These are phyloP conservation scores for Caenorhabditis virilis DNA, from an alignment of 2,888 invertebrate genomes.

Conservation along the genomic window DNA sequence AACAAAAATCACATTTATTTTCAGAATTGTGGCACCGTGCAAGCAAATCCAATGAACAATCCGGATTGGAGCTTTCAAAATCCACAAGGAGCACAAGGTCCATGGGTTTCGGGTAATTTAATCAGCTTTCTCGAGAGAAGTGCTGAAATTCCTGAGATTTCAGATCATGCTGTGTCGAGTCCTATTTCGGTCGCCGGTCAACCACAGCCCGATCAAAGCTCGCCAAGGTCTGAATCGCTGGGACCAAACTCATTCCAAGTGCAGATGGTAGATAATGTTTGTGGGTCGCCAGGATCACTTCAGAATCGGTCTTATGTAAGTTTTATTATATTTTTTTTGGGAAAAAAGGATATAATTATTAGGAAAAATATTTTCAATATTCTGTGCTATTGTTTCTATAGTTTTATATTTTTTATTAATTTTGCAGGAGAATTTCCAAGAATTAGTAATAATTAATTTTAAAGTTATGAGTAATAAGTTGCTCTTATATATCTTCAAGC, in stretches of 20 bases:
- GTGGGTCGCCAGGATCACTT: constrained; percentile 75
- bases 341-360: too few species aligned
- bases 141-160: too few species aligned
- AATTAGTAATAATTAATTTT: too few species aligned
- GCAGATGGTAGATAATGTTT: constrained; percentile 97
- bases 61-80: constrained; percentile 22
- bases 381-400: neutral
- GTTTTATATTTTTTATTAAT: neutral
- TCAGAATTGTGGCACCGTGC: too few species aligned
- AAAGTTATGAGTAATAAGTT: too few species aligned
- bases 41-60: constrained; percentile 32
- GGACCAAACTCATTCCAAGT: constrained; percentile 85
- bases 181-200: constrained; percentile 76
- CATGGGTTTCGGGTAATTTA: constrained; percentile 29
- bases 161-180: constrained; percentile 77
- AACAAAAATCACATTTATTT: too few species aligned
- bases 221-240: constrained; percentile 76
- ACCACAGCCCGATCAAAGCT: constrained; percentile 24
- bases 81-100: constrained; percentile 7
- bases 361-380: too few species aligned
- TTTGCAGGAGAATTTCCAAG: neutral
- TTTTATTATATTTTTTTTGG: too few species aligned
- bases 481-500: too few species aligned
- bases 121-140: too few species aligned
- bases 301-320: constrained; percentile 21